Evolutionary conservation across 2,797 vertebrate species (phyloP).

Genomic region (Thalassophryne amazonica): DNA sequence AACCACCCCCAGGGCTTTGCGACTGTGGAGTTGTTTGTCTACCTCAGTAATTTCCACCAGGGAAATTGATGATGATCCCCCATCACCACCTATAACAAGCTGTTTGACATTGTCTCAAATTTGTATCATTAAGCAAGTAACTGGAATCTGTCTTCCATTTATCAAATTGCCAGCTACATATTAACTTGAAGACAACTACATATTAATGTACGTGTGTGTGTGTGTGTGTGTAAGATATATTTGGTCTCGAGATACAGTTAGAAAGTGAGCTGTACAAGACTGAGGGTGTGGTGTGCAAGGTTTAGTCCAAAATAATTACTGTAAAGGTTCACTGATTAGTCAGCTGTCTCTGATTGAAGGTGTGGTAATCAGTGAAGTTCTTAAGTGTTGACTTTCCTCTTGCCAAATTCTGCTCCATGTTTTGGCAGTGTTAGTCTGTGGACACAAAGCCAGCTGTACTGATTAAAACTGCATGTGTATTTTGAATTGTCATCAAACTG

Average conservation of each 20-base stretch:
- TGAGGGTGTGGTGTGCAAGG: background rate
- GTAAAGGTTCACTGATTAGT: slow-evolving; percentile 10
- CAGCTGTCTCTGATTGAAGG: slow-evolving; percentile 12
- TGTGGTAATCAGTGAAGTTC: slow-evolving; percentile 7
- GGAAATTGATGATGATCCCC: too few relatives aligned
- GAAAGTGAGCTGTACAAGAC: background rate
- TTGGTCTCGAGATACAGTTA: too few relatives aligned
- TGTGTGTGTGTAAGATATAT: too few relatives aligned
- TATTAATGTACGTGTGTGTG: too few relatives aligned
- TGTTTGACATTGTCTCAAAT: background rate
- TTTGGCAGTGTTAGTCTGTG: background rate
- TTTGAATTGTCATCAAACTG: too few relatives aligned
- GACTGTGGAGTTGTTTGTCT: too few relatives aligned
- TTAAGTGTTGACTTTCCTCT: background rate
- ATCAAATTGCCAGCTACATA: slow-evolving; percentile 14
- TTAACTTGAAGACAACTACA: too few relatives aligned
- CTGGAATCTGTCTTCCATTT: slow-evolving; percentile 22
- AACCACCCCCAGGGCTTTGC: too few relatives aligned
- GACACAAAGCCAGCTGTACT: slow-evolving; percentile 3
- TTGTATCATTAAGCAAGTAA: background rate
- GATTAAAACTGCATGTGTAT: too few relatives aligned
- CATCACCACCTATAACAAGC: too few relatives aligned
- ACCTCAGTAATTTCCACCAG: too few relatives aligned
- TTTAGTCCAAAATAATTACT: background rate
- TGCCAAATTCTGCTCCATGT: slow-evolving; percentile 1